These are phyloP conservation scores for Agrotis segetum DNA, from an alignment of 2,888 invertebrate genomes.

Conservation along the genomic window DNA sequence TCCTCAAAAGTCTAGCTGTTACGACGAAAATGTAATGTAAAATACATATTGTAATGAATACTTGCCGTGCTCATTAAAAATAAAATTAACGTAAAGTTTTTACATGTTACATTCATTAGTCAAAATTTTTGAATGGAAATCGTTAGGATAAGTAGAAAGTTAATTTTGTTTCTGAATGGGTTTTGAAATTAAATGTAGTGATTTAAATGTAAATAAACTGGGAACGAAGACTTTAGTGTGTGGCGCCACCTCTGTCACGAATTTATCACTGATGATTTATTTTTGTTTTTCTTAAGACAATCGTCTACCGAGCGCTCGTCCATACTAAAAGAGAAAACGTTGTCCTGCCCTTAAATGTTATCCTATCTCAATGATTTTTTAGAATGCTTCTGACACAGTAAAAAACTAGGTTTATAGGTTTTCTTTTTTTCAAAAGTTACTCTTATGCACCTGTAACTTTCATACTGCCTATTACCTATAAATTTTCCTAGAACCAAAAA, in stretches of 20 bases:
- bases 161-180: slow-evolving; percentile 27
- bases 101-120: slow-evolving; percentile 33
- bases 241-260: slow-evolving; percentile 15
- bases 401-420: too few species aligned
- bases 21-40: slow-evolving; percentile 23
- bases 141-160: slow-evolving; percentile 11
- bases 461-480: too few species aligned
- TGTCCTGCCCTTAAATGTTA: too few species aligned
- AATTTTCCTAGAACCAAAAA: too few species aligned
- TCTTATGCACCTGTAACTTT: too few species aligned
- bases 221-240: background rate
- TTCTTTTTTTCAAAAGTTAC: too few species aligned
- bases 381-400: too few species aligned
- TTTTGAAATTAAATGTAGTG: slow-evolving; percentile 20
- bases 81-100: slow-evolving; percentile 24
- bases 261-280: background rate
- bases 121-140: slow-evolving; percentile 20
- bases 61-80: slow-evolving; percentile 50
- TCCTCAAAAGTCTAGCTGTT: slow-evolving; percentile 28
- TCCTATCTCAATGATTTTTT: too few species aligned
- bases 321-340: too few species aligned
- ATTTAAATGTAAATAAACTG: slow-evolving; percentile 22
- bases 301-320: too few species aligned
- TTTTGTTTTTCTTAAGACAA: too few species aligned
- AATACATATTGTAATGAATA: slow-evolving; percentile 32